phyloP scores from a whole-genome alignment of 2,888 invertebrate species.

The Ferdinandea cuprea region DNA sequence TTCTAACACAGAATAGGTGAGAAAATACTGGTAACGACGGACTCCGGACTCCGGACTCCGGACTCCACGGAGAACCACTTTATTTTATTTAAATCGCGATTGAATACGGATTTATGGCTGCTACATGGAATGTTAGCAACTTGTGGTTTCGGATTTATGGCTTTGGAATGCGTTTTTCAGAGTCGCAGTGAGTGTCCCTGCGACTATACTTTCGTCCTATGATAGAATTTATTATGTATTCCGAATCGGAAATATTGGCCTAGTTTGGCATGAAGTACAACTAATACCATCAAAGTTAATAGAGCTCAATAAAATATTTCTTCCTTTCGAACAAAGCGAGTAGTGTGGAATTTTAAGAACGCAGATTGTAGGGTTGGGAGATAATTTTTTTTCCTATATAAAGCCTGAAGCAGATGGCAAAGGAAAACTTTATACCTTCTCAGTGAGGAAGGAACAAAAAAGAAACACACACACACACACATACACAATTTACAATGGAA shows the following conservation, averaged over 20 bases:
- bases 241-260: conserved; percentile 45
- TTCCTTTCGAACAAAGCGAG: conserved; percentile 31
- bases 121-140: conserved; percentile 71
- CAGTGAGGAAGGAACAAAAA: neutral
- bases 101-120: conserved; percentile 68
- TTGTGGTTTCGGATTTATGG: conserved; percentile 69
- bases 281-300: conserved; percentile 42
- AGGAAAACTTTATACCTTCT: neutral
- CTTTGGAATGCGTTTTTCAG: conserved; percentile 52
- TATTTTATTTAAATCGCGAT: conserved; percentile 74
- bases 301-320: conserved; percentile 39
- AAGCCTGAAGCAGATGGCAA: conserved; percentile 19
- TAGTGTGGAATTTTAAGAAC: conserved; percentile 1
- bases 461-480: neutral
- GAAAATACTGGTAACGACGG: conserved; percentile 19
- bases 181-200: neutral
- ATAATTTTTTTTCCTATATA: too few relatives aligned
- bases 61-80: conserved; percentile 54
- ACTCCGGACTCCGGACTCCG: too few relatives aligned
- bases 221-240: conserved; percentile 49
- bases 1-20: neutral
- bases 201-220: too few relatives aligned
- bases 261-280: conserved; percentile 27
- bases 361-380: too few relatives aligned
- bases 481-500: conserved; percentile 32